Evolutionary conservation across 1,140 invertebrate genomes (phyloP).

Genomic region (Helicorthomorpha holstii): DNA sequence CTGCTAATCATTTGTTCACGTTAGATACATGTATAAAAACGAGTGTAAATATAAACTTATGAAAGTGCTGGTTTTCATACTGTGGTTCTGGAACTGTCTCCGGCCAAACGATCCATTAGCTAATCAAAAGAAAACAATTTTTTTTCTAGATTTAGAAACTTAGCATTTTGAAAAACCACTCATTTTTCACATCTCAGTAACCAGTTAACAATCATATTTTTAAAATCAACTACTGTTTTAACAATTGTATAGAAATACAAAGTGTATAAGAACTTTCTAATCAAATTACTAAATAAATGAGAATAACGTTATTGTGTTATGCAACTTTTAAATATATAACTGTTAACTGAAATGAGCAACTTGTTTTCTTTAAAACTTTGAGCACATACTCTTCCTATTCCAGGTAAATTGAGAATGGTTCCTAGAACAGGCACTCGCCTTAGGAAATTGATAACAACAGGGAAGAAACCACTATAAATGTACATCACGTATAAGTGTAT

Average conservation of each 20-base stretch:
- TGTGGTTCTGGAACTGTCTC: slow-evolving; percentile 9
- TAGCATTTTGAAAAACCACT: not conserved
- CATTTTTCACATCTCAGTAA: not conserved
- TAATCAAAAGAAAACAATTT: slow-evolving; percentile 3
- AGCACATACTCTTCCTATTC: slow-evolving; percentile 35
- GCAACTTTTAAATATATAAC: too few species aligned
- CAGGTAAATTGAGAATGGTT: slow-evolving; percentile 37
- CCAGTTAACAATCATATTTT: not conserved
- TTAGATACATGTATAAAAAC: too few species aligned
- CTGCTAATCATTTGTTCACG: too few species aligned
- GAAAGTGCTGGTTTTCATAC: slow-evolving; percentile 7
- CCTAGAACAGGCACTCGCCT: slow-evolving; percentile 42
- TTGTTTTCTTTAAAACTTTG: too few species aligned
- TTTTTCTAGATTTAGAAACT: not conserved
- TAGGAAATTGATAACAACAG: slow-evolving; percentile 44
- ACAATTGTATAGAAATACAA: too few species aligned
- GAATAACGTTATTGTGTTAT: slow-evolving; percentile 2
- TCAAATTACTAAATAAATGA: slow-evolving; percentile 1
- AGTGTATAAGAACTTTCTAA: not conserved
- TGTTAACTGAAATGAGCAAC: too few species aligned
- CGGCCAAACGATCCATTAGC: slow-evolving; percentile 8
- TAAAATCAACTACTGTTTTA: not conserved
- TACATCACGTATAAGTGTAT: not conserved
- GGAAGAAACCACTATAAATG: slow-evolving; percentile 40
- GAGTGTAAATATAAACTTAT: too few species aligned